A percentile compares a stretch with the other conserved stretches of the same genome.
Conservation (phyloP, 2,113 vertebrate genomes). For the Diphyllodes magnificus region DNA sequence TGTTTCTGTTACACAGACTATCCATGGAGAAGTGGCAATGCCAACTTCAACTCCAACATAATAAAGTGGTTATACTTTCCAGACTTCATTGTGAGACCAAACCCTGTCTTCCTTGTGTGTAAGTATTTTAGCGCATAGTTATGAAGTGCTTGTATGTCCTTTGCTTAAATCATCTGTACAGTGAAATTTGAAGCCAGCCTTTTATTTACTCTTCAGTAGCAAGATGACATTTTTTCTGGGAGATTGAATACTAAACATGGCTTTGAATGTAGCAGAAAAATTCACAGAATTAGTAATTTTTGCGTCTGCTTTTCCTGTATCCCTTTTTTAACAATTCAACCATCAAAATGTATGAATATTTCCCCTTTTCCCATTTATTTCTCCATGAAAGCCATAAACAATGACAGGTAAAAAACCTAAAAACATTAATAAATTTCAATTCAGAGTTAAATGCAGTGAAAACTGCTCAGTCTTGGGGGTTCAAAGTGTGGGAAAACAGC, state of each 20-base stretch:
- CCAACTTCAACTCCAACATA: conserved; percentile 87
- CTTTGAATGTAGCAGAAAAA: background rate
- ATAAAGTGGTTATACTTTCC: conserved; percentile 98
- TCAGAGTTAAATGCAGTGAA: background rate
- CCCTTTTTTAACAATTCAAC: background rate
- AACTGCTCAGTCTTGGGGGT: background rate
- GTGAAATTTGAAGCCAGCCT: background rate
- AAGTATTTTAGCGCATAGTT: conserved; percentile 64
- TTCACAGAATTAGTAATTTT: background rate
- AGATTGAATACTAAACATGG: background rate
- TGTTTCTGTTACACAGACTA: conserved; percentile 79
- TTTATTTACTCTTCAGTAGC: background rate
- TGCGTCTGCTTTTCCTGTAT: background rate
- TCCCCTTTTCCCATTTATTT: background rate
- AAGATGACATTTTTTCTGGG: background rate
- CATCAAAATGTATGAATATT: background rate
- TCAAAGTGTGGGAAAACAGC: background rate
- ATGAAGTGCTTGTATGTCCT: background rate
- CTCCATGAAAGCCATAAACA: background rate
- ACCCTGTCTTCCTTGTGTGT: conserved; percentile 91
- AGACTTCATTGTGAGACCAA: conserved; percentile 87
- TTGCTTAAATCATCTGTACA: background rate
- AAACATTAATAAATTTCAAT: background rate
- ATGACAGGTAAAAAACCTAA: background rate
- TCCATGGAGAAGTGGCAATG: conserved; percentile 87